A percentile compares a stretch with the other conserved stretches of the same genome.
These are phyloP conservation scores for Catocala sponsa DNA, from an alignment of 2,888 invertebrate genomes.

Conservation along the genomic window DNA sequence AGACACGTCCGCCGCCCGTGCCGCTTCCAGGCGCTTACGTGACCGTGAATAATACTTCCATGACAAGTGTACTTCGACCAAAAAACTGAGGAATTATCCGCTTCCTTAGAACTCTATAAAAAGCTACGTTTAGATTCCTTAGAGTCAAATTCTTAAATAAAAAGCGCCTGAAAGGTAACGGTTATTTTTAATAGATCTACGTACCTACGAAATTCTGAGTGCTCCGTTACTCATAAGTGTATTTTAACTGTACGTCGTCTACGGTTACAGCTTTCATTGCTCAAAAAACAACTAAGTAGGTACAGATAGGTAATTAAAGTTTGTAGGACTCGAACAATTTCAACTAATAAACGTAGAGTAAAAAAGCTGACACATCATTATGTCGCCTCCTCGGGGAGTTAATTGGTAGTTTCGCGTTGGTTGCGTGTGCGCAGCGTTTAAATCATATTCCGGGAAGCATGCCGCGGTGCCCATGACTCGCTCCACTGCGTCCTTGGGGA, in stretches of 20 bases:
- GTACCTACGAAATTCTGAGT: neutral
- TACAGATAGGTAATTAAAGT: slow-evolving; percentile 1
- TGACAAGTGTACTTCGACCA: slow-evolving; percentile 26
- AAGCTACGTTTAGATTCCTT: slow-evolving; percentile 31
- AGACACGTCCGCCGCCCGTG: slow-evolving; percentile 49
- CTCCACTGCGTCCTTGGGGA: slow-evolving; percentile 53
- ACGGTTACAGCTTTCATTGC: neutral
- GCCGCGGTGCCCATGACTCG: slow-evolving; percentile 59
- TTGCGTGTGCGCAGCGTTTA: slow-evolving; percentile 58
- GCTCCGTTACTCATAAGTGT: slow-evolving; percentile 23
- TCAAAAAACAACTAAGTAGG: neutral
- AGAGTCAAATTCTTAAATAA: slow-evolving; percentile 20
- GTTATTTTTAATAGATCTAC: slow-evolving; percentile 19
- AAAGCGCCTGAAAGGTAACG: slow-evolving; percentile 21
- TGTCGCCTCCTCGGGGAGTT: slow-evolving; percentile 34
- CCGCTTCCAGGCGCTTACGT: slow-evolving; percentile 53
- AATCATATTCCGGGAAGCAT: slow-evolving; percentile 71
- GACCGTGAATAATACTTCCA: slow-evolving; percentile 52
- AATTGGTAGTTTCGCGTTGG: slow-evolving; percentile 36
- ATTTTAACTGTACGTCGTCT: slow-evolving; percentile 1
- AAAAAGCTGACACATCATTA: slow-evolving; percentile 43
- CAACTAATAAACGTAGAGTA: slow-evolving; percentile 13
- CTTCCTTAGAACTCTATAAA: slow-evolving; percentile 38
- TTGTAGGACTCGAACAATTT: neutral
- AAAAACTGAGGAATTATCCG: slow-evolving; percentile 26